Conservation (phyloP, 2,113 vertebrate genomes). For the Catagonus wagneri region DNA sequence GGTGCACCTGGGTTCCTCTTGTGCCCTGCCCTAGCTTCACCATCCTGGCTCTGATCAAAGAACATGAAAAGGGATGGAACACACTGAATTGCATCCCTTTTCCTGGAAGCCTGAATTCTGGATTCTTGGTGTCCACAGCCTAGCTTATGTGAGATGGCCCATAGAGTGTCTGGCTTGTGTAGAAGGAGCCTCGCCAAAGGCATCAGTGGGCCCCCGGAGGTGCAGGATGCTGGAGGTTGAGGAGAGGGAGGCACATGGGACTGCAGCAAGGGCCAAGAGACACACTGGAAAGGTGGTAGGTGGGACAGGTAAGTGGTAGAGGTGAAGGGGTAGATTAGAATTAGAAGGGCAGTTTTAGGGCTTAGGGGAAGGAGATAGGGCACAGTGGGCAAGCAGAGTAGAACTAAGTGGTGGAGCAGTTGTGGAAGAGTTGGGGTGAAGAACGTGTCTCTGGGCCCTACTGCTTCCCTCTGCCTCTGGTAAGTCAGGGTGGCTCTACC, state of each 20-base stretch:
- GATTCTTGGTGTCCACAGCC: background rate
- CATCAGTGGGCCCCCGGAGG: background rate
- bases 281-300: constrained; percentile 13
- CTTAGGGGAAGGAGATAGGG: background rate
- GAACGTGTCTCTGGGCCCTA: constrained; percentile 59
- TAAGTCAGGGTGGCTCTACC: background rate
- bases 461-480: background rate
- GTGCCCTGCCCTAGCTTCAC: background rate
- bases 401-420: background rate
- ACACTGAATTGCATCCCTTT: background rate
- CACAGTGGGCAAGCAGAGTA: background rate
- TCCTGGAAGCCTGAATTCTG: background rate
- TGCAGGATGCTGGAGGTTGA: background rate
- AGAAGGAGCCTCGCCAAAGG: constrained; percentile 4
- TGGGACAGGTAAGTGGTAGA: constrained; percentile 71
- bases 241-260: background rate
- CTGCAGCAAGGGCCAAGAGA: constrained; percentile 48
- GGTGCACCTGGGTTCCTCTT: constrained; percentile 18
- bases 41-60: background rate
- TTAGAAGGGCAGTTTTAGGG: constrained; percentile 1
- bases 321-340: constrained; percentile 52
- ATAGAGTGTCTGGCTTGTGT: background rate
- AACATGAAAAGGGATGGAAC: background rate
- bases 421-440: background rate
- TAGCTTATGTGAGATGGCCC: background rate